These are phyloP conservation scores for Dendrocincla fuliginosa DNA, from an alignment of 2,797 vertebrate genomes.

Conservation along the genomic window DNA sequence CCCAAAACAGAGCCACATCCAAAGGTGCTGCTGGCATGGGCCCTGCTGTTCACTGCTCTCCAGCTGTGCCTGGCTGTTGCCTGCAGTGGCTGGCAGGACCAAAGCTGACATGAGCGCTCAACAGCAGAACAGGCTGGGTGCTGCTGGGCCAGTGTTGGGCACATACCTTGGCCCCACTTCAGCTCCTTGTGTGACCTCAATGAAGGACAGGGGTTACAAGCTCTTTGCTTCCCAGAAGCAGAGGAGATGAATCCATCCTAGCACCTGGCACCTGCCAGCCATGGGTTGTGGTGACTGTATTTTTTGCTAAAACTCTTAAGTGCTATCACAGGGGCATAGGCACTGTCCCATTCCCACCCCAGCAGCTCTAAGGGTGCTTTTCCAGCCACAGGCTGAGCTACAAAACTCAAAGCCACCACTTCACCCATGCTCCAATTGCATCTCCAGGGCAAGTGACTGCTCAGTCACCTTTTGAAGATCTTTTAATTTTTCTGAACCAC, in stretches of 20 bases:
- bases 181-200: neutral
- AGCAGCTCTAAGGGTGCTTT: neutral
- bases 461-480: neutral
- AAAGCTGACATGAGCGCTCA: rapidly evolving
- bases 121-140: neutral
- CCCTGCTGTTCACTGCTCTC: neutral
- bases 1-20: neutral
- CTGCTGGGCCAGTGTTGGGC: neutral
- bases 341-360: neutral
- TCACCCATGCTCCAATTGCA: neutral
- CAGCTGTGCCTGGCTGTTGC: neutral
- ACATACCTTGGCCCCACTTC: neutral
- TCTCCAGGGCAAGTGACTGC: neutral
- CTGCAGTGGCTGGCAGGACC: neutral
- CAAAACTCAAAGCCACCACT: neutral
- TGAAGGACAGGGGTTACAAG: neutral
- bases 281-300: neutral
- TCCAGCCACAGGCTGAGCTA: neutral
- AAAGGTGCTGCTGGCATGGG: neutral
- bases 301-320: neutral
- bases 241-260: neutral
- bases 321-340: neutral
- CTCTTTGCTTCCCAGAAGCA: neutral
- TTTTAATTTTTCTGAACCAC: neutral
- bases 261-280: neutral